A percentile compares a stretch with the other conserved stretches of the same genome.
These are phyloP conservation scores for Beroe ovata DNA, from an alignment of 37 sponge, comb jelly and placozoan species.

Conservation along the genomic window DNA sequence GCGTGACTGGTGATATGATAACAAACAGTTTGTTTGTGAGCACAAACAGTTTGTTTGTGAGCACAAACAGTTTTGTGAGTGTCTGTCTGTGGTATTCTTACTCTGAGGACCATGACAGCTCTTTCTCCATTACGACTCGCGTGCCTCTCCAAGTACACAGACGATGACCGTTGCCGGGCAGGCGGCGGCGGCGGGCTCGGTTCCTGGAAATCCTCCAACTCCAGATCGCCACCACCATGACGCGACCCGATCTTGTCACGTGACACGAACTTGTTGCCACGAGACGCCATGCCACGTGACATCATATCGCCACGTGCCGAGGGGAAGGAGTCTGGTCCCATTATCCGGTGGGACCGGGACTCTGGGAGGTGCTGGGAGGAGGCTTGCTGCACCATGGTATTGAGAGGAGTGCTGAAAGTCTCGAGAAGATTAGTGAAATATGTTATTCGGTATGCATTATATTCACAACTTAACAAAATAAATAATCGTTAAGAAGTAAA, in stretches of 20 bases:
- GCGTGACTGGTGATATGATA: too few relatives aligned
- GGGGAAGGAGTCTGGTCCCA: neutral
- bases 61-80: too few relatives aligned
- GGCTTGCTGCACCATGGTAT: neutral
- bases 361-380: neutral
- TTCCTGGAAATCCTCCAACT: neutral
- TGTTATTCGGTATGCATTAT: too few relatives aligned
- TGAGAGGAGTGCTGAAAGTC: too few relatives aligned
- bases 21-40: too few relatives aligned
- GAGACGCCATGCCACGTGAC: neutral
- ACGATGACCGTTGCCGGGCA: neutral
- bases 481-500: too few relatives aligned
- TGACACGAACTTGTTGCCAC: neutral
- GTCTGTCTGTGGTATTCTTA: too few relatives aligned
- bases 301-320: neutral
- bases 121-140: neutral
- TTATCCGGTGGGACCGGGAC: neutral
- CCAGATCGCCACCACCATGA: neutral
- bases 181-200: too few relatives aligned
- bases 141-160: neutral
- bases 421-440: too few relatives aligned
- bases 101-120: neutral
- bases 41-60: too few relatives aligned
- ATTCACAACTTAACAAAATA: too few relatives aligned
- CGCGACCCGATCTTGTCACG: neutral